Percentiles rank a stretch among this genome's conserved stretches.
Conservation (phyloP, 2,797 vertebrate species). For the Anguilla marmorata region DNA sequence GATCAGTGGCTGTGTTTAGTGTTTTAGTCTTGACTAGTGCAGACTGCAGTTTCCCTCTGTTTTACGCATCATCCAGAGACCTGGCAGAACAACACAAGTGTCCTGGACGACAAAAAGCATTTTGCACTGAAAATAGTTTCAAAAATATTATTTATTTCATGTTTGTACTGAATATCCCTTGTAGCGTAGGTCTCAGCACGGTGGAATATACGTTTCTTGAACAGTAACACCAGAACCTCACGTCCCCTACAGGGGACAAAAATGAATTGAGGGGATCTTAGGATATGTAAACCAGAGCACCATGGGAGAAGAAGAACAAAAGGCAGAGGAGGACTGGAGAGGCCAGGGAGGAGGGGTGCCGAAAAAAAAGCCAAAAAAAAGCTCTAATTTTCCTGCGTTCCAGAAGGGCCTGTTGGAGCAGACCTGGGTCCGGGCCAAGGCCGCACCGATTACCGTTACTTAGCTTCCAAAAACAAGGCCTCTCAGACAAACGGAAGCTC, state of each 20-base stretch:
- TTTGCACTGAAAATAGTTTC: not conserved
- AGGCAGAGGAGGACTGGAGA: not conserved
- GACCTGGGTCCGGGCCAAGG: conserved; percentile 10
- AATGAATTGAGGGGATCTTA: not conserved
- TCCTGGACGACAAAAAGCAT: not conserved
- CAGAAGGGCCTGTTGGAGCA: conserved; percentile 34
- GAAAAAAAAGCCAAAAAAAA: not conserved
- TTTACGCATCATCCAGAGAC: not conserved
- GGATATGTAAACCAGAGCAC: not conserved
- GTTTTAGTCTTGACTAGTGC: not conserved
- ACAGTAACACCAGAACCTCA: not conserved
- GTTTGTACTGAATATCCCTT: not conserved
- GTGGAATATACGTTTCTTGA: not conserved
- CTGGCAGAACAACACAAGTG: not conserved
- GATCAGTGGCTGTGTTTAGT: not conserved
- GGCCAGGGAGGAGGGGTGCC: not conserved
- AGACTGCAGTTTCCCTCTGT: not conserved
- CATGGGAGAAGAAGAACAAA: too few species aligned
- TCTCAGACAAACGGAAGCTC: conserved; percentile 28
- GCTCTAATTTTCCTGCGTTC: conserved; percentile 23
- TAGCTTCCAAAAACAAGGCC: conserved; percentile 34
- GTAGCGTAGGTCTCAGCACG: not conserved
- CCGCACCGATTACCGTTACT: conserved; percentile 38
- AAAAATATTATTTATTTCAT: too few species aligned
- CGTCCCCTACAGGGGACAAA: not conserved